These are phyloP conservation scores for Stegostoma tigrinum DNA, from an alignment of 2,113 vertebrate genomes.

Conservation along the genomic window DNA sequence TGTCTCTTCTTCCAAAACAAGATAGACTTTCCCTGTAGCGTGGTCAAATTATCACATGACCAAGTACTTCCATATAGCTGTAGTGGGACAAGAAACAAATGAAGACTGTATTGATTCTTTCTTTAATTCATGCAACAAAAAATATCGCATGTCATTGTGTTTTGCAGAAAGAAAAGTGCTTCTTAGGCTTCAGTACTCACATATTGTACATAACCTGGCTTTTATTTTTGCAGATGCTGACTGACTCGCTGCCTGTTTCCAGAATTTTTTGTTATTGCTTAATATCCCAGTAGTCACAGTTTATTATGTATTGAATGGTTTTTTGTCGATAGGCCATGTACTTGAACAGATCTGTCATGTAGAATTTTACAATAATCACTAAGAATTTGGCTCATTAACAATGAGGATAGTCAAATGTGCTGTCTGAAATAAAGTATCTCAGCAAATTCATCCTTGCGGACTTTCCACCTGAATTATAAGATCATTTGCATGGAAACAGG, in stretches of 20 bases:
- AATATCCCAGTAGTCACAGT: not conserved
- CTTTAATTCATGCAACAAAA: not conserved
- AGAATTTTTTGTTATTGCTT: not conserved
- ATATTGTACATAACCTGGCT: not conserved
- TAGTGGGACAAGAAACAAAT: not conserved
- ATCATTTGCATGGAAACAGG: too few relatives aligned
- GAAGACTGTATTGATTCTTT: not conserved
- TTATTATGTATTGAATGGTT: not conserved
- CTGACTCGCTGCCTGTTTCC: not conserved
- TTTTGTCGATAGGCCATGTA: not conserved
- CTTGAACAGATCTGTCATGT: not conserved
- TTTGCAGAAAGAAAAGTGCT: not conserved
- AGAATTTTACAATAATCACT: not conserved
- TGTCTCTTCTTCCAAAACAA: not conserved
- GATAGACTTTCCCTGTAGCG: not conserved
- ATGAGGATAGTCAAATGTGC: not conserved
- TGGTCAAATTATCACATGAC: not conserved
- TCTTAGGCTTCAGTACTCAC: not conserved
- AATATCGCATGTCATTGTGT: not conserved
- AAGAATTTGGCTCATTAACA: not conserved
- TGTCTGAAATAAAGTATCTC: not conserved
- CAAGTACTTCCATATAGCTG: not conserved
- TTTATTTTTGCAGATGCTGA: not conserved
- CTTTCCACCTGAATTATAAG: not conserved
- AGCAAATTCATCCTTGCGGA: not conserved